Base-by-base conservation (phyloP, 2,797 vertebrate genomes). In the Acanthurus tractus region DNA sequence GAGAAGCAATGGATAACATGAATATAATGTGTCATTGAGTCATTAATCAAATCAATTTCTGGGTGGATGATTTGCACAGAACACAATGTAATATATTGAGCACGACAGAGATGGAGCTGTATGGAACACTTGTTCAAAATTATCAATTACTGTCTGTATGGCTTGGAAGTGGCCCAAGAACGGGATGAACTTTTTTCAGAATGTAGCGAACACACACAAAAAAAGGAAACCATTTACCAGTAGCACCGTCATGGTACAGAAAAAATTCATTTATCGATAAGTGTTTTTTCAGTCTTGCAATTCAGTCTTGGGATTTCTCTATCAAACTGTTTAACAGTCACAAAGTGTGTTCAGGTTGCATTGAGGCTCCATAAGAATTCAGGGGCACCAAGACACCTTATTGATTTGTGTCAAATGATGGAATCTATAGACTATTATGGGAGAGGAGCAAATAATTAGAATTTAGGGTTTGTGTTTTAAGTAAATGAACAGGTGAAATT, bases 1-100 rank as follows among this genome's bases (percentile, higher is more conserved):
- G 76, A 81, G 81, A 82, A 88, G 65, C 76, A 36, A 84, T 68
- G 79, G 84, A 84, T 90, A 92, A 82, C 83, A 70, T 74, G 89
- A 87, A 87, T 87, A 87, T 91, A 92, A 93, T 87, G 88, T 91
- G 93, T 91, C 94, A 91, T 69, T 70, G 83, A 76, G 85, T 75
- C 90, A 94, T 95, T 95, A 92, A 95, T 95, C 91, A 95, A 90
- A 90, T 89, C 88, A 90, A 84, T 93, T 78, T 88, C 82, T 55
- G 67, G 89, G 84, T 75, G 84, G 86, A 90, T 91, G 91, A 94
- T 95, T 94, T 93, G 89, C 91, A 89, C 89, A 81, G 89, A 92
- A 93, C 86, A 92, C 29, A 94, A 90, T 93, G 90, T 92, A 88
- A 93, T 94, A 94, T 92, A 94, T 92, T 73, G 93, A 92, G 93